Evolutionary conservation across 2,888 invertebrate species (phyloP).

Genomic region (Chorisops tibialis): DNA sequence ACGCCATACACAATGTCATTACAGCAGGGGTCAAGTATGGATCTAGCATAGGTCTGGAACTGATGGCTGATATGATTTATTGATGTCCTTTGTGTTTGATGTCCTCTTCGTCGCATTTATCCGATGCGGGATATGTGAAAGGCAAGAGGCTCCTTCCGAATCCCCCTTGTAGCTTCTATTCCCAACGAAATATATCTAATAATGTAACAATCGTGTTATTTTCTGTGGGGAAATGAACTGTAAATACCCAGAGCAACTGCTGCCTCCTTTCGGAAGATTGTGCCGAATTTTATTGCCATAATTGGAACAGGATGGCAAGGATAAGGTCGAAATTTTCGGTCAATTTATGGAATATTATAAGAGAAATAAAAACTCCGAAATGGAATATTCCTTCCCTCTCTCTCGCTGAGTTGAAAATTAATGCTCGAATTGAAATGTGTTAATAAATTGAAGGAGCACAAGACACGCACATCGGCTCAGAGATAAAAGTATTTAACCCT

Average conservation of each 20-base stretch:
- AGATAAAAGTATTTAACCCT: no score
- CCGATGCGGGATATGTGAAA: constrained; percentile 17
- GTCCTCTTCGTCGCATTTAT: constrained; percentile 33
- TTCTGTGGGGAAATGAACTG: constrained; percentile 30
- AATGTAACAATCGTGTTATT: constrained; percentile 34
- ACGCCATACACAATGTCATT: constrained; percentile 17
- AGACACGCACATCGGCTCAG: no score
- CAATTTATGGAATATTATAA: no score
- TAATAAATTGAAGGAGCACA: no score
- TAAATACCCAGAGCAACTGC: constrained; percentile 27
- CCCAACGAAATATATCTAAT: constrained; percentile 29
- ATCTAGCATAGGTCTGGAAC: constrained; percentile 31
- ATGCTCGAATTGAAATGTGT: no score
- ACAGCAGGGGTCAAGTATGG: constrained; percentile 25
- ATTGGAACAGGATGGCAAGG: constrained; percentile 1
- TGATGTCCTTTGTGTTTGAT: constrained; percentile 38
- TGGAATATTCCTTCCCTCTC: no score
- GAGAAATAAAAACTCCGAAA: no score
- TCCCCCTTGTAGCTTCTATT: no score
- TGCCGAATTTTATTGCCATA: constrained; percentile 6
- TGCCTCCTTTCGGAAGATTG: constrained; percentile 23
- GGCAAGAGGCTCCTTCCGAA: neutral
- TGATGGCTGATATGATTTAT: constrained; percentile 38
- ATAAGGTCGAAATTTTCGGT: no score
- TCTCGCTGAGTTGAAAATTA: no score